These are phyloP conservation scores for Dryobotodes eremita DNA, from an alignment of 2,888 invertebrate species.

Conservation along the genomic window DNA sequence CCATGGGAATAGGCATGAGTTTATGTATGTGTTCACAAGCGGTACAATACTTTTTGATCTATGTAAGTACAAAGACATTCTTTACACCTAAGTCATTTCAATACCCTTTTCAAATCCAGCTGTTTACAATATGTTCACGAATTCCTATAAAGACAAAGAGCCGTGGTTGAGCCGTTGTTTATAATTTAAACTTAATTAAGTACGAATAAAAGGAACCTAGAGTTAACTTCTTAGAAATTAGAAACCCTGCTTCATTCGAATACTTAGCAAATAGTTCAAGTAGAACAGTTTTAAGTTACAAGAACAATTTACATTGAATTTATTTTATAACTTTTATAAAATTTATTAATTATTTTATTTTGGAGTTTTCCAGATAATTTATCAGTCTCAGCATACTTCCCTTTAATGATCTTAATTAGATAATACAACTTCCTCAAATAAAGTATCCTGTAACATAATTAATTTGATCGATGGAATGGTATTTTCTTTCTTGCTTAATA, in stretches of 20 bases:
- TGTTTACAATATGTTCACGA: constrained; percentile 16
- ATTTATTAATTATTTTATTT: constrained; percentile 20
- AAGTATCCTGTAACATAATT: constrained; percentile 68
- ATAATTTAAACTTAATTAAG: constrained; percentile 36
- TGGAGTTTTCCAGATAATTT: constrained; percentile 24
- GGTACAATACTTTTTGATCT: not conserved
- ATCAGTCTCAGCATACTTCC: constrained; percentile 41
- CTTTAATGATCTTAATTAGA: constrained; percentile 57
- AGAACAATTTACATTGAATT: constrained; percentile 26
- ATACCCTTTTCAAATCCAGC: constrained; percentile 14
- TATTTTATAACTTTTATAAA: constrained; percentile 9
- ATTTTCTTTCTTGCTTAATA: constrained; percentile 36
- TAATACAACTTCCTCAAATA: constrained; percentile 60
- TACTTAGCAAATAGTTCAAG: constrained; percentile 48
- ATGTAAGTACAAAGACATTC: constrained; percentile 2
- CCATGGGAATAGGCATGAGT: not conserved
- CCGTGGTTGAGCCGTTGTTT: constrained; percentile 26
- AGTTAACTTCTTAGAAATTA: constrained; percentile 22
- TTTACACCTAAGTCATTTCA: not conserved
- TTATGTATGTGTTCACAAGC: too few species aligned
- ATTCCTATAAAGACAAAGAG: constrained; percentile 10
- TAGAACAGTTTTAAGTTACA: constrained; percentile 28
- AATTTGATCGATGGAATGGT: constrained; percentile 68
- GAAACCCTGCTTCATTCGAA: constrained; percentile 34
- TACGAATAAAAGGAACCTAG: constrained; percentile 28